A percentile compares a stretch with the other conserved stretches of the same genome.
These are phyloP conservation scores for Xylota segnis DNA, from an alignment of 2,888 invertebrate genomes.

Conservation along the genomic window DNA sequence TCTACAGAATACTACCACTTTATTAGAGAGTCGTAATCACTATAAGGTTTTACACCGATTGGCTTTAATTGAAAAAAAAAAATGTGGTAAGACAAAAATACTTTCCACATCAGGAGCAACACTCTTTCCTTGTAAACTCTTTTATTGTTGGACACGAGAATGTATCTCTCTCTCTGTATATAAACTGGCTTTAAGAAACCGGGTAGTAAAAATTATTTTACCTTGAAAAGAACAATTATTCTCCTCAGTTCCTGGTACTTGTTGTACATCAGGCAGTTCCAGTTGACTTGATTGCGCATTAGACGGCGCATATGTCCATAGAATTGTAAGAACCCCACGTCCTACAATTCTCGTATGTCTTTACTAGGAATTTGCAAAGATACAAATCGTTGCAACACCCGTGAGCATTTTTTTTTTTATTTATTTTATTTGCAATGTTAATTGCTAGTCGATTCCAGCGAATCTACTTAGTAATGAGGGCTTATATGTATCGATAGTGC, in stretches of 20 bases:
- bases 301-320: not conserved
- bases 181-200: not conserved
- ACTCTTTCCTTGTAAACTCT: no score
- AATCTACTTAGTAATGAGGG: not conserved
- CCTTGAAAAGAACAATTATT: constrained; percentile 47
- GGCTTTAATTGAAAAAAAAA: no score
- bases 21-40: no score
- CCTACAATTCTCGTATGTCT: constrained; percentile 2
- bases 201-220: constrained; percentile 13
- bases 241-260: constrained; percentile 39
- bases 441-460: constrained; percentile 10
- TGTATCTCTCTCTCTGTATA: not conserved
- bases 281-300: constrained; percentile 29
- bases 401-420: not conserved
- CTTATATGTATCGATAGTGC: not conserved
- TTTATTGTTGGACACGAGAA: not conserved
- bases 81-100: no score
- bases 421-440: constrained; percentile 27
- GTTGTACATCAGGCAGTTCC: not conserved
- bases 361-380: not conserved
- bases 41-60: no score
- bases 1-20: no score
- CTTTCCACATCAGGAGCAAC: no score
- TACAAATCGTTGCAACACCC: constrained; percentile 15
- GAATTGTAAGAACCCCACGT: constrained; percentile 2